phyloP scores from a whole-genome alignment of 2,888 invertebrate genomes.

The Bugulina stolonifera region DNA sequence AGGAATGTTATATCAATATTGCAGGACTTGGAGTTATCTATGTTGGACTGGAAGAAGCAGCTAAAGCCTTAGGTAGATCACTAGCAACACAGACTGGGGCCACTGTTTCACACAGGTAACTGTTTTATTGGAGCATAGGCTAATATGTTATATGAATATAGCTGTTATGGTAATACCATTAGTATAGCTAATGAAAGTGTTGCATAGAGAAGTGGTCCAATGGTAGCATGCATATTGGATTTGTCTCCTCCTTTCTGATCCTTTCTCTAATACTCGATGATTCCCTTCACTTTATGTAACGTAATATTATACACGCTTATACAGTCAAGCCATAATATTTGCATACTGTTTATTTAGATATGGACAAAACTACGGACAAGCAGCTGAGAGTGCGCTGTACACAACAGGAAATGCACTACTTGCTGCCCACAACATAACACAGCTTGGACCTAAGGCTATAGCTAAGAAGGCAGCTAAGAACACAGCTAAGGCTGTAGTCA shows the following conservation, averaged over 20 bases:
- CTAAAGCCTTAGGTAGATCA: slow-evolving; percentile 59
- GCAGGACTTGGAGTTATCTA: slow-evolving; percentile 66
- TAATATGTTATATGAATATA: no score
- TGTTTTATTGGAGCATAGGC: no score
- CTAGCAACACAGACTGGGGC: slow-evolving; percentile 69
- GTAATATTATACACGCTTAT: no score
- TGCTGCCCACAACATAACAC: slow-evolving; percentile 63
- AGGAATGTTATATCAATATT: no score
- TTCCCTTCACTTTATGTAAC: no score
- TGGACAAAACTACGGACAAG: slow-evolving; percentile 63
- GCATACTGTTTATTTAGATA: slow-evolving; percentile 61
- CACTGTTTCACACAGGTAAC: slow-evolving; percentile 68
- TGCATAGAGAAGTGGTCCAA: no score
- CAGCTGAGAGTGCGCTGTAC: slow-evolving; percentile 64
- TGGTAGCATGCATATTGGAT: no score
- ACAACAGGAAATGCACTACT: slow-evolving; percentile 66
- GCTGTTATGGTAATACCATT: no score
- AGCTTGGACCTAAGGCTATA: slow-evolving; percentile 63
- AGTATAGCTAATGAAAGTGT: no score
- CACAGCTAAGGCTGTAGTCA: slow-evolving; percentile 36
- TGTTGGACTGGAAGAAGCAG: slow-evolving; percentile 66
- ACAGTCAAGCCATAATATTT: no score
- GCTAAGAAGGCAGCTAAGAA: slow-evolving; percentile 48
- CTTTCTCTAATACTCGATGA: no score
- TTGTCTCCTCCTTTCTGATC: no score